Evolutionary conservation across 2,113 vertebrate genomes (phyloP).

Genomic region (Tiliqua scincoides): DNA sequence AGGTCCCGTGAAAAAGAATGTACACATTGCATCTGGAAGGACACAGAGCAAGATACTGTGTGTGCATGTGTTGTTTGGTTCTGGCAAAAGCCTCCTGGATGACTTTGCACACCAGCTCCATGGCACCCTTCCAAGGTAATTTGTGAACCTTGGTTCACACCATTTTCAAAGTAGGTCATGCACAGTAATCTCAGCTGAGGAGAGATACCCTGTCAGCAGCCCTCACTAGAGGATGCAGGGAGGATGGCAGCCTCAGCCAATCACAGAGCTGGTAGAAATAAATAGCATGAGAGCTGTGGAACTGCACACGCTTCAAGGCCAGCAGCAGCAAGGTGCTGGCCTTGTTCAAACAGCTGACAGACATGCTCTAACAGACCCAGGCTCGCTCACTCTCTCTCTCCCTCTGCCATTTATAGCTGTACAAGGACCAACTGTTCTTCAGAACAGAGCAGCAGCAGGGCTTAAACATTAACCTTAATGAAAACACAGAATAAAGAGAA

Average conservation of each 20-base stretch:
- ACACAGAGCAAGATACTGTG: background rate
- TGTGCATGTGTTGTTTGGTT: conserved; percentile 22
- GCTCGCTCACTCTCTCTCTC: background rate
- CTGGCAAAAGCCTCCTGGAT: conserved; percentile 59
- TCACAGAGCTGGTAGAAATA: background rate
- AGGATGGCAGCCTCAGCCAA: conserved; percentile 55
- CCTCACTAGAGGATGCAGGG: conserved; percentile 47
- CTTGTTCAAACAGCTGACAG: conserved; percentile 52
- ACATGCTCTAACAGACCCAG: conserved; percentile 42
- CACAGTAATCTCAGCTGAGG: conserved; percentile 67
- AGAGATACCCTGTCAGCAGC: conserved; percentile 65
- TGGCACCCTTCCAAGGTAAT: conserved; percentile 73
- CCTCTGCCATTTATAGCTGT: conserved; percentile 43
- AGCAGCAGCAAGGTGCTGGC: conserved; percentile 54
- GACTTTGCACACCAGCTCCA: conserved; percentile 54
- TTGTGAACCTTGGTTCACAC: conserved; percentile 77
- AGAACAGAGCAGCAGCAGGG: conserved; percentile 41
- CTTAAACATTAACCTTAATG: conserved; percentile 75
- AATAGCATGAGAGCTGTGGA: conserved; percentile 1
- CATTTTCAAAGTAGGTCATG: conserved; percentile 83
- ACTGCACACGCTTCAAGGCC: background rate
- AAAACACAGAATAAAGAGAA: conserved; percentile 61
- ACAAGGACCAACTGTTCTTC: conserved; percentile 58
- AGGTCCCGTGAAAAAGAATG: conserved; percentile 43
- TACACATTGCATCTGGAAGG: conserved; percentile 54